Base-by-base conservation (phyloP, 2,888 invertebrate genomes). In the Yponomeuta plumbellus region DNA sequence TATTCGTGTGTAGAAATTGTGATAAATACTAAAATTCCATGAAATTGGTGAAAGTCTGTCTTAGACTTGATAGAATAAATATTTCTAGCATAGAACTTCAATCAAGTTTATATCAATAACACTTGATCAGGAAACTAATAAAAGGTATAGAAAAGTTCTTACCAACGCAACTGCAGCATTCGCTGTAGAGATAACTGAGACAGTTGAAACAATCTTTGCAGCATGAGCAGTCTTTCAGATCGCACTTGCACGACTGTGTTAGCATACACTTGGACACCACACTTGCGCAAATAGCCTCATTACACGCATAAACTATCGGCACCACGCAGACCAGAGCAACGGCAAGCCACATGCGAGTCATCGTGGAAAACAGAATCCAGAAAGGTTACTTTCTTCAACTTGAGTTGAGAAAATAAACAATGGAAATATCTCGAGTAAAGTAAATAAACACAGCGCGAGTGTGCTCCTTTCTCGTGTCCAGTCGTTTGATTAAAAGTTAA, bases 161-260 rank as follows among this genome's bases (percentile, higher is more conserved):
- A 98, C 99, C 98, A 75, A 99, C 97, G 92, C 98, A 99, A 66
- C 98, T 97, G 81, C 99, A 99, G 87, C 99, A 99, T 85, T 98
- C 98, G 71, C 94, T 95, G 85, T 97, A 98, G 65, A 98, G 93
- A 76, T 95, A 95, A 72, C 95, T 96, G 68, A 99, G 93, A 80
- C 99, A 99, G 78, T 94, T 95, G 75, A 95, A 96, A 79, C 99
- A 99, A 80, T 98, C 97, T 77, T 96, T 96, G 88, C 98, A 98
- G 81, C 98, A 98, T n/a, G 96, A 95, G 80, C 97, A 97, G 81
- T 96, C 97, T 78, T 94, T 95, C 75, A 97, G 92, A 82, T 98
- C 97, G 86, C 99, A 99, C 84, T 98, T 98, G 90, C 99, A 99
- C 65, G 97, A 97, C 83, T 98, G 97, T 17, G 98, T 98, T 70